phyloP scores from a whole-genome alignment of 2,888 invertebrate species.

The Uropetala carovei region DNA sequence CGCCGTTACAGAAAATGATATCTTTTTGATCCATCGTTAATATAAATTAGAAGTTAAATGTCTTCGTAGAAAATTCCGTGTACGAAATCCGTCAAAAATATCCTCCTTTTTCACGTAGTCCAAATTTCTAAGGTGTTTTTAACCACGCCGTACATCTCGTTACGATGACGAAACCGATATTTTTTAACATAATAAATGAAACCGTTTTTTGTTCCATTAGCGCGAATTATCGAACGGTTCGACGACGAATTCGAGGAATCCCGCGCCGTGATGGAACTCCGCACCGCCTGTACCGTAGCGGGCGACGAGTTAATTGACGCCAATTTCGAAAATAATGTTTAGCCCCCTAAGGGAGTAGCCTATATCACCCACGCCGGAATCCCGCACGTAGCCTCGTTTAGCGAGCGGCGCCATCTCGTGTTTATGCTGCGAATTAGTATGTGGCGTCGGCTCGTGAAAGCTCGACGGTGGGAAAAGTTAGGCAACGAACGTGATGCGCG shows the following conservation, averaged over 20 bases:
- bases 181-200: too few species aligned
- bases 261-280: neutral
- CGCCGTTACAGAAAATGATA: too few species aligned
- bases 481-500: neutral
- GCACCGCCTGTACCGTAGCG: neutral
- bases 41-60: too few species aligned
- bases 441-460: neutral
- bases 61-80: too few species aligned
- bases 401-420: neutral
- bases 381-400: neutral
- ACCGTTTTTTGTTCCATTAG: too few species aligned
- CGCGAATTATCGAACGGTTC: too few species aligned
- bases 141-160: too few species aligned
- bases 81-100: too few species aligned
- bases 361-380: neutral
- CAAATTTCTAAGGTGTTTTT: too few species aligned
- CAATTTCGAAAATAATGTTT: neutral
- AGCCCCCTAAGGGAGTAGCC: neutral
- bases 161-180: too few species aligned
- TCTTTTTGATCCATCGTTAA: too few species aligned
- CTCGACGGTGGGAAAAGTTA: neutral
- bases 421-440: neutral
- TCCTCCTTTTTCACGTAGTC: too few species aligned
- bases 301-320: neutral
- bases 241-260: neutral